Percentiles rank a stretch among this genome's conserved stretches.
phyloP scores from a whole-genome alignment of 2,797 vertebrate species.

The Picus viridis region DNA sequence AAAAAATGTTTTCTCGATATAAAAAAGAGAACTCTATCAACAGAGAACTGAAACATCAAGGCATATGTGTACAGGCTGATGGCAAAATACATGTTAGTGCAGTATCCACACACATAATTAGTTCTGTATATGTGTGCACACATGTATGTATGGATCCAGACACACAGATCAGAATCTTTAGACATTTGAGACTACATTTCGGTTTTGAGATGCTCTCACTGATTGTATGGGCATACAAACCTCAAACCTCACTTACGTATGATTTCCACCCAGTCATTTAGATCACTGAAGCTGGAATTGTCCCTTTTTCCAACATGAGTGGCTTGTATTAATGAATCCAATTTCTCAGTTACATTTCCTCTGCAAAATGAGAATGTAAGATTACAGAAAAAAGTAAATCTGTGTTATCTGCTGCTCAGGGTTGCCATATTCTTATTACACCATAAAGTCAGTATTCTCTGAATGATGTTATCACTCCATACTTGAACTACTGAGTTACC shows the following conservation, averaged over 20 bases:
- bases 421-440: not conserved
- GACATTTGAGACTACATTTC: not conserved
- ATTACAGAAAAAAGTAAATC: not conserved
- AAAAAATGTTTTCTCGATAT: not conserved
- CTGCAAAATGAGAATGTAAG: constrained; percentile 72
- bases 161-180: not conserved
- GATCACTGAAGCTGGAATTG: constrained; percentile 78
- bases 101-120: rapidly evolving
- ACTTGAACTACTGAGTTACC: not conserved
- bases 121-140: rapidly evolving
- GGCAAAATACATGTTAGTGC: not conserved
- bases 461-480: not conserved
- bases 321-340: constrained; percentile 80
- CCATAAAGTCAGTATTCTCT: not conserved
- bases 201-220: not conserved
- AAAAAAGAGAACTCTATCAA: not conserved
- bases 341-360: constrained; percentile 73
- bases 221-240: not conserved
- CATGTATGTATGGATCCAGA: not conserved
- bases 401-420: not conserved
- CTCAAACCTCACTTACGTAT: constrained; percentile 81
- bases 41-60: not conserved
- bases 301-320: constrained; percentile 83
- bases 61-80: not conserved
- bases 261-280: constrained; percentile 87